phyloP scores from a whole-genome alignment of 2,113 vertebrate genomes.

The Ptilorrhoa leucosticta region DNA sequence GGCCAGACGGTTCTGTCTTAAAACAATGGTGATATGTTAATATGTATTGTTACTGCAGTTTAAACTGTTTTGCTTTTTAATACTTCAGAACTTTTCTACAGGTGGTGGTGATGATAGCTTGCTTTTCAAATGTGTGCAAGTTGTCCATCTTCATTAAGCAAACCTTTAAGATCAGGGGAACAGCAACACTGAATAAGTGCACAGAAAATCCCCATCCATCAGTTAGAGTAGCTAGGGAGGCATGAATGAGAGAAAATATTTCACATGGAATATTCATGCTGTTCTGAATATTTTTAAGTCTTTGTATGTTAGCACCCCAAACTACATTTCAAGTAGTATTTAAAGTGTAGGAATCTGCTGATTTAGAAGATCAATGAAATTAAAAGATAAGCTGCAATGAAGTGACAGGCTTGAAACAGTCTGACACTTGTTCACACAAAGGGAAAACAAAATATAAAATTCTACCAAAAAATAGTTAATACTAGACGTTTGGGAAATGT shows the following conservation, averaged over 20 bases:
- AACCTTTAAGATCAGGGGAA: background rate
- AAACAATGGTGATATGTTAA: background rate
- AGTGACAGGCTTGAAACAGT: background rate
- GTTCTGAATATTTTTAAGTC: background rate
- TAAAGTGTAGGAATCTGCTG: background rate
- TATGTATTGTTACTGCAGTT: background rate
- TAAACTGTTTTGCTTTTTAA: background rate
- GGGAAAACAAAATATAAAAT: background rate
- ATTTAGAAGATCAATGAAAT: background rate
- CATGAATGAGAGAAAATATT: background rate
- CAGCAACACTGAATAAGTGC: background rate
- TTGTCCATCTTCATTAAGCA: background rate
- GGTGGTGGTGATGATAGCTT: background rate
- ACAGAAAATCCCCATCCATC: background rate
- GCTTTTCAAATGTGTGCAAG: background rate
- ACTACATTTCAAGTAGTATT: background rate
- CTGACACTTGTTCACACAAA: background rate
- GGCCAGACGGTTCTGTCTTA: background rate
- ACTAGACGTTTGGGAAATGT: background rate
- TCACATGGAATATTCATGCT: background rate
- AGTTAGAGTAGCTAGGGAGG: background rate
- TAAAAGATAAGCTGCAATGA: background rate
- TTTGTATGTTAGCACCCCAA: background rate
- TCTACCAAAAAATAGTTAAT: background rate
- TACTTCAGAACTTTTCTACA: background rate